Conservation (phyloP, 2,797 vertebrate genomes). For the Enteromius argenteus region DNA sequence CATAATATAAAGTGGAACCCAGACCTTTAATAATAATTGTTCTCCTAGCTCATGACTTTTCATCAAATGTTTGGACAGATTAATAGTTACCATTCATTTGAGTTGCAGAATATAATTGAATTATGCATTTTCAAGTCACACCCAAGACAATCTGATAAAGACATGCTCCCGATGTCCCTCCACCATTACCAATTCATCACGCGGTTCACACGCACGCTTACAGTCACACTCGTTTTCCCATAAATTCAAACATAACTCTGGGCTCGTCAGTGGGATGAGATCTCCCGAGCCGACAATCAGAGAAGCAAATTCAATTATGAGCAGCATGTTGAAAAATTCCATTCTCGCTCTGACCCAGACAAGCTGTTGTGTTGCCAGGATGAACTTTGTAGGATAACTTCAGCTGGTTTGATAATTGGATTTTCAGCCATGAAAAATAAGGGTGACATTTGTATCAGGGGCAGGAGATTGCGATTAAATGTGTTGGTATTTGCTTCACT, state of each 20-base stretch:
- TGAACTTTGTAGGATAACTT: conserved; percentile 44
- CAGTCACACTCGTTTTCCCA: conserved; percentile 11
- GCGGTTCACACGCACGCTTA: background rate
- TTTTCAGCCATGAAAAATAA: conserved; percentile 47
- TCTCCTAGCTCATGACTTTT: background rate
- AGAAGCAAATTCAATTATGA: conserved; percentile 50
- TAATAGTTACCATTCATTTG: background rate
- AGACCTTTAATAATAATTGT: background rate
- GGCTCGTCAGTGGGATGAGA: conserved; percentile 32
- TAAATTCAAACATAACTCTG: conserved; percentile 12
- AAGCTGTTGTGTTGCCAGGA: conserved; percentile 38
- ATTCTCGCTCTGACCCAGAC: conserved; percentile 9
- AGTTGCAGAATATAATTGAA: background rate
- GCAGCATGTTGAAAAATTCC: conserved; percentile 38
- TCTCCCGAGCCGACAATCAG: conserved; percentile 31
- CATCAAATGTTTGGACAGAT: background rate
- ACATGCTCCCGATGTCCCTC: background rate
- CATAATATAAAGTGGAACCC: too few relatives aligned
- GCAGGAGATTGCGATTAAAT: conserved; percentile 34
- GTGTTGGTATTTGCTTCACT: conserved; percentile 22
- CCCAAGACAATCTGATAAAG: conserved; percentile 2
- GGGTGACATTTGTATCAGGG: conserved; percentile 43
- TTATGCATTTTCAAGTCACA: conserved; percentile 17
- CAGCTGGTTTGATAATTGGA: conserved; percentile 51
- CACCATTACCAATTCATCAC: conserved; percentile 28